These are phyloP conservation scores for Amphiprion ocellaris DNA, from an alignment of 2,113 vertebrate genomes.

Conservation along the genomic window DNA sequence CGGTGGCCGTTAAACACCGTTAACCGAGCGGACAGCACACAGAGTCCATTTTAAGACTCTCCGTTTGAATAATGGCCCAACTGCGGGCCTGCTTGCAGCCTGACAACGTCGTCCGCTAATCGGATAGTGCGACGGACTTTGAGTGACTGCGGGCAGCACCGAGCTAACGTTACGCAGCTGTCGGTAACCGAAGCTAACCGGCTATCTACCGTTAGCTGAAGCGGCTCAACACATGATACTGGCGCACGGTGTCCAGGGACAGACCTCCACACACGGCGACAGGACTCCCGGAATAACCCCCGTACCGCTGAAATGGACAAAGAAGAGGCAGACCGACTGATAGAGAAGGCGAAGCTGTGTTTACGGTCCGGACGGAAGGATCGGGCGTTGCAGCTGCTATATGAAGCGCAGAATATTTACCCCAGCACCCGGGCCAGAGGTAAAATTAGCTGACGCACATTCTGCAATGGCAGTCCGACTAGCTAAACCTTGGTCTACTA, in stretches of 20 bases:
- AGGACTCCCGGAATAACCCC: neutral
- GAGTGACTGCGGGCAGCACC: slow-evolving; percentile 42
- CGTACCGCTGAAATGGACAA: slow-evolving; percentile 74
- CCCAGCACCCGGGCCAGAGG: slow-evolving; percentile 87
- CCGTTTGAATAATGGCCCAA: slow-evolving; percentile 32
- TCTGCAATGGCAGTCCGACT: slow-evolving; percentile 42
- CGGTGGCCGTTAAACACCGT: slow-evolving; percentile 17
- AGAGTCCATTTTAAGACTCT: neutral
- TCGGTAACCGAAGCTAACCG: slow-evolving; percentile 56
- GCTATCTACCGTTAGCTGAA: slow-evolving; percentile 42
- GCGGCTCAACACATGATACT: slow-evolving; percentile 48
- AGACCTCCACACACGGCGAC: slow-evolving; percentile 4
- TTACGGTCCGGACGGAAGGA: slow-evolving; percentile 84
- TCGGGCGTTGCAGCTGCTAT: slow-evolving; percentile 83
- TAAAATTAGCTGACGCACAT: slow-evolving; percentile 77
- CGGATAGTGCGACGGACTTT: slow-evolving; percentile 26
- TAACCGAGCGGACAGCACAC: neutral
- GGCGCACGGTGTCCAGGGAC: slow-evolving; percentile 31
- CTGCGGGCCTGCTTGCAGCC: slow-evolving; percentile 25
- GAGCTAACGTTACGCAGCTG: slow-evolving; percentile 64
- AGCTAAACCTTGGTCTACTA: slow-evolving; percentile 18
- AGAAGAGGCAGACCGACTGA: slow-evolving; percentile 83
- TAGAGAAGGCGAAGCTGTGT: slow-evolving; percentile 87
- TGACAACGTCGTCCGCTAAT: slow-evolving; percentile 17
- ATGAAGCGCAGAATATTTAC: slow-evolving; percentile 84